These are phyloP conservation scores for Pristionchus arcanus DNA, from an alignment of 2,888 invertebrate genomes.

Conservation along the genomic window DNA sequence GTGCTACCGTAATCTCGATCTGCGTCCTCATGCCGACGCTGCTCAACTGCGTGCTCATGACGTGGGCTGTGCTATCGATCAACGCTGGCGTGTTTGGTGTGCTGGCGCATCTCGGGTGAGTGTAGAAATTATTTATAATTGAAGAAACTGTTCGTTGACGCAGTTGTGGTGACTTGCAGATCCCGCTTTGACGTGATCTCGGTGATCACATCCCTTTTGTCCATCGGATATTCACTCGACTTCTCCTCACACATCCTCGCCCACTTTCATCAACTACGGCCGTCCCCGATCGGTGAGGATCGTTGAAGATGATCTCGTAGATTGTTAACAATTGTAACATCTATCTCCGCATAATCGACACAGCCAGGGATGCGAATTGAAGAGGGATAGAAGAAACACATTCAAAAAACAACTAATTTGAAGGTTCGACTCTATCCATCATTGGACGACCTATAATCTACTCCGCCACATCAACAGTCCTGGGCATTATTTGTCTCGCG, in stretches of 20 bases:
- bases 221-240: conserved; percentile 61
- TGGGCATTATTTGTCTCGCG: background rate
- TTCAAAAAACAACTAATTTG: too few species aligned
- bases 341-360: background rate
- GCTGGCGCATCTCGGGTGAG: conserved; percentile 48
- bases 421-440: background rate
- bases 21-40: conserved; percentile 38
- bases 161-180: background rate
- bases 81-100: conserved; percentile 51
- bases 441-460: conserved; percentile 5
- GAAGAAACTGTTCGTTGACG: too few species aligned
- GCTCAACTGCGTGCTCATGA: conserved; percentile 40
- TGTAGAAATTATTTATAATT: too few species aligned
- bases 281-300: conserved; percentile 26
- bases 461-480: conserved; percentile 27
- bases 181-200: conserved; percentile 61
- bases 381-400: background rate
- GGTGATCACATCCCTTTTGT: conserved; percentile 59
- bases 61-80: conserved; percentile 46
- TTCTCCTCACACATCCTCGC: conserved; percentile 58
- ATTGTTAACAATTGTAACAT: too few species aligned
- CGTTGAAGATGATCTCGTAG: too few species aligned
- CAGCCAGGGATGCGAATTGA: background rate
- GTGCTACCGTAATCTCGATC: conserved; percentile 29
- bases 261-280: conserved; percentile 50